A percentile compares a stretch with the other conserved stretches of the same genome.
Evolutionary conservation across 2,888 invertebrate species (phyloP).

Genomic region (Margaritifera margaritifera): DNA sequence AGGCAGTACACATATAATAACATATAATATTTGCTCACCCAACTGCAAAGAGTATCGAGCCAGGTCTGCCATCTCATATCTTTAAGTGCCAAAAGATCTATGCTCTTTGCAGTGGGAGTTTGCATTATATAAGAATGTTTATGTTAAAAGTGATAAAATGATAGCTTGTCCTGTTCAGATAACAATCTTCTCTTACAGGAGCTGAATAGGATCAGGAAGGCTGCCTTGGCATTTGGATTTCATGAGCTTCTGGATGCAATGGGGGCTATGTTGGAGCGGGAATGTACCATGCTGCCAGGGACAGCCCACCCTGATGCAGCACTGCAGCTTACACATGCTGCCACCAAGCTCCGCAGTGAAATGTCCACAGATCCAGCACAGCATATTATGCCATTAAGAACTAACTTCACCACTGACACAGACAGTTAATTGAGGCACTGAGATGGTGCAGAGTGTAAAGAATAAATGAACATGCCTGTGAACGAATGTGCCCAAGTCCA

Average conservation of each 20-base stretch:
- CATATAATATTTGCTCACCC: too few relatives aligned
- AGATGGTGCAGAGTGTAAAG: too few relatives aligned
- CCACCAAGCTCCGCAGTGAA: slow-evolving; percentile 84
- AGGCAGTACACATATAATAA: not conserved
- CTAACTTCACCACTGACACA: slow-evolving; percentile 56
- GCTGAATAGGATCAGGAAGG: slow-evolving; percentile 89
- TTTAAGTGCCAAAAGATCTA: too few relatives aligned
- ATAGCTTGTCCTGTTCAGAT: too few relatives aligned
- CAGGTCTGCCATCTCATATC: too few relatives aligned
- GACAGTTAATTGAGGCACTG: too few relatives aligned
- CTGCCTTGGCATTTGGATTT: slow-evolving; percentile 93
- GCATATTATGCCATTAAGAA: slow-evolving; percentile 63
- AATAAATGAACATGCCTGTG: too few relatives aligned
- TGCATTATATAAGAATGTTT: too few relatives aligned
- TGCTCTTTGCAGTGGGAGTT: too few relatives aligned
- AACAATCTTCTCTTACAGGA: slow-evolving; percentile 78
- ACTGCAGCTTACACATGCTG: slow-evolving; percentile 91
- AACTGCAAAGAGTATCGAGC: too few relatives aligned
- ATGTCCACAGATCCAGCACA: slow-evolving; percentile 58
- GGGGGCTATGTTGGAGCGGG: slow-evolving; percentile 90
- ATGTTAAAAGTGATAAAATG: too few relatives aligned
- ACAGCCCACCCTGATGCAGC: slow-evolving; percentile 89
- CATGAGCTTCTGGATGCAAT: slow-evolving; percentile 89
- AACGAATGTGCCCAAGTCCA: too few relatives aligned
- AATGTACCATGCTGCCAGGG: slow-evolving; percentile 85